A percentile compares a stretch with the other conserved stretches of the same genome.
These are phyloP conservation scores for Artemia sinica DNA, from an alignment of 2,888 invertebrate species.

Conservation along the genomic window DNA sequence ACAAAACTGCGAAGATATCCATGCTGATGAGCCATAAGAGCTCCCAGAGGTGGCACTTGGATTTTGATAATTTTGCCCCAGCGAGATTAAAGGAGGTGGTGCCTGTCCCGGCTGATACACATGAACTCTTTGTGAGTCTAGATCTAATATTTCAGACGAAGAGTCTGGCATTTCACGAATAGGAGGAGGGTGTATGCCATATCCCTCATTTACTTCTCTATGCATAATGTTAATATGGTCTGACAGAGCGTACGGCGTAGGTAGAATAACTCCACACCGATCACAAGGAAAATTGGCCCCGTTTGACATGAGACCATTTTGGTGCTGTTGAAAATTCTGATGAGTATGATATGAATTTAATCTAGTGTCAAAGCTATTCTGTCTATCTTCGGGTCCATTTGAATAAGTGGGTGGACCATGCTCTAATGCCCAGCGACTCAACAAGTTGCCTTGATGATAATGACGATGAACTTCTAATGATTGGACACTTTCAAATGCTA, in stretches of 20 bases:
- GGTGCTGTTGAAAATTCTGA: slow-evolving; percentile 9
- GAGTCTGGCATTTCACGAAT: slow-evolving; percentile 31
- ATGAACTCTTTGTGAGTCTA: slow-evolving; percentile 73
- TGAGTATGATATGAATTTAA: slow-evolving; percentile 7
- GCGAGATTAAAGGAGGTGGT: slow-evolving; percentile 7
- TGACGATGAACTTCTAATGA: slow-evolving; percentile 60
- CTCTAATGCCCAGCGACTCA: slow-evolving; percentile 52
- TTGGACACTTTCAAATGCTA: slow-evolving; percentile 53
- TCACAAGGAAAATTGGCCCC: slow-evolving; percentile 51
- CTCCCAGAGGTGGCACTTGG: background rate
- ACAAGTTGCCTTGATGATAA: slow-evolving; percentile 57
- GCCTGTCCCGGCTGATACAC: slow-evolving; percentile 40
- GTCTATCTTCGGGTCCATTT: slow-evolving; percentile 11
- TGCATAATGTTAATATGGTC: slow-evolving; percentile 48
- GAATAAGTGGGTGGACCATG: slow-evolving; percentile 14
- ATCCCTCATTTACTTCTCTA: slow-evolving; percentile 20
- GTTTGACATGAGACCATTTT: slow-evolving; percentile 5
- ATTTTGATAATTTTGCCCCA: background rate
- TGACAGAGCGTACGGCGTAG: slow-evolving; percentile 50
- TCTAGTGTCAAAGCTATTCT: background rate
- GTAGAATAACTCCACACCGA: slow-evolving; percentile 62
- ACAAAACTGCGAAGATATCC: slow-evolving; percentile 8
- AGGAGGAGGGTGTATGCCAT: slow-evolving; percentile 19
- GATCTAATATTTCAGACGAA: slow-evolving; percentile 61
- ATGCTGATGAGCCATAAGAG: background rate